A percentile compares a stretch with the other conserved stretches of the same genome.
These are phyloP conservation scores for Sisyra nigra DNA, from an alignment of 2,888 invertebrate species.

Conservation along the genomic window DNA sequence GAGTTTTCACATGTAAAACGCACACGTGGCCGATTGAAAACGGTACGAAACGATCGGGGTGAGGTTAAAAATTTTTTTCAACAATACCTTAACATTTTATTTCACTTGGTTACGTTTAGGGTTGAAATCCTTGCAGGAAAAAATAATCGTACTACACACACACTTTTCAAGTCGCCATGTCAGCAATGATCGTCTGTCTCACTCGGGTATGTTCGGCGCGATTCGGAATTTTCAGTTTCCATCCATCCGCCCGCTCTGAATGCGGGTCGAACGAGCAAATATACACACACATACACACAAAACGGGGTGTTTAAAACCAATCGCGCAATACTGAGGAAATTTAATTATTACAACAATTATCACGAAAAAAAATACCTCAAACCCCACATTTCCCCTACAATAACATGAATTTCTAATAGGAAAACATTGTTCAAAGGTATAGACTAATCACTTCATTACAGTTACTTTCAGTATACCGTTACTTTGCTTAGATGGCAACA, in stretches of 20 bases:
- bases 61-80: neutral
- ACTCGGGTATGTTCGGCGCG: conserved; percentile 15
- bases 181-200: conserved; percentile 27
- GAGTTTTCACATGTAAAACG: neutral
- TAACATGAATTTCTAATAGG: too few relatives aligned
- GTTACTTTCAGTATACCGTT: too few relatives aligned
- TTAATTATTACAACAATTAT: too few relatives aligned
- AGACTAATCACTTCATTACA: too few relatives aligned
- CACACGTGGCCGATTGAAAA: neutral
- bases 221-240: conserved; percentile 10
- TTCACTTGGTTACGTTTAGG: conserved; percentile 12
- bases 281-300: too few relatives aligned
- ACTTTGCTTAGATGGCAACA: too few relatives aligned
- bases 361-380: too few relatives aligned
- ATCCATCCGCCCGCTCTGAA: too few relatives aligned
- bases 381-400: too few relatives aligned
- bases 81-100: too few relatives aligned
- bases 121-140: conserved; percentile 25
- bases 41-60: neutral
- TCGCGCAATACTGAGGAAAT: neutral
- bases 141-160: conserved; percentile 25
- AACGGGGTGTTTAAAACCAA: neutral
- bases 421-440: too few relatives aligned
- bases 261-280: too few relatives aligned
- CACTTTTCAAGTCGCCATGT: conserved; percentile 32